Base-by-base conservation (phyloP, 1,140 invertebrate species). In the Oryctes rhinoceros region DNA sequence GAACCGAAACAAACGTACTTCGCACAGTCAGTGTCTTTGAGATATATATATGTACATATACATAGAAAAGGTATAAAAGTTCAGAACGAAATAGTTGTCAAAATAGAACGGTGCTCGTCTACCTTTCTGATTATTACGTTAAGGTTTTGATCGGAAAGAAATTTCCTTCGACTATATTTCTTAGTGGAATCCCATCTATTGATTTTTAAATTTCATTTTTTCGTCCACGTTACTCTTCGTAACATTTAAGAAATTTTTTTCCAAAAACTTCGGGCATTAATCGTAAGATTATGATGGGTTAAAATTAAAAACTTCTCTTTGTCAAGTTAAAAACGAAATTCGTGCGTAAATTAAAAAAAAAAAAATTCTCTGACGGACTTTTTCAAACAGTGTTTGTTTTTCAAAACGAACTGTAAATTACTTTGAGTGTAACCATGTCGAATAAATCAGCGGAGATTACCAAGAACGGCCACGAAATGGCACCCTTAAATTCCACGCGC, bases 391-490 rank as follows among this genome's bases (percentile, higher is more conserved):
- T 44, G 53, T 6, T 62, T n/a, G 13, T 18, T 15, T 30, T 62
- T 62, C 7, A 62, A 1, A 20, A 20, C 20, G 53, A 15, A n/a
- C 53, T 62, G 24, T 2, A 30, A 30, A 30, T 76, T 75, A 76
- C 78, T n/a, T n/a, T 59, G 5, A 59, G 20, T 37, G 15, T n/a
- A 80, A 80, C 35, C 24, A 86, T 86, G 84, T 76, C 85, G 4
- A 84, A 82, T 47, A 86, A 86, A 82, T 80, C 91, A 82, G 88
- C 90, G 49, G 90, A 91, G 81, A 88, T 89, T 44, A 87, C 89
- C 30, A 88, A 90, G 48, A 92, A 93, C 83, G 94, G 94, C 30
- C 94, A 95, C 87, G 94, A 95, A 88, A 88, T 95, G 88, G 93
- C 94, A 79, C 94, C 94, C 13, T 87, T 95, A 82, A 94, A 94